Conservation (phyloP, 92 coral and sea anemone species). For the Porites rus region DNA sequence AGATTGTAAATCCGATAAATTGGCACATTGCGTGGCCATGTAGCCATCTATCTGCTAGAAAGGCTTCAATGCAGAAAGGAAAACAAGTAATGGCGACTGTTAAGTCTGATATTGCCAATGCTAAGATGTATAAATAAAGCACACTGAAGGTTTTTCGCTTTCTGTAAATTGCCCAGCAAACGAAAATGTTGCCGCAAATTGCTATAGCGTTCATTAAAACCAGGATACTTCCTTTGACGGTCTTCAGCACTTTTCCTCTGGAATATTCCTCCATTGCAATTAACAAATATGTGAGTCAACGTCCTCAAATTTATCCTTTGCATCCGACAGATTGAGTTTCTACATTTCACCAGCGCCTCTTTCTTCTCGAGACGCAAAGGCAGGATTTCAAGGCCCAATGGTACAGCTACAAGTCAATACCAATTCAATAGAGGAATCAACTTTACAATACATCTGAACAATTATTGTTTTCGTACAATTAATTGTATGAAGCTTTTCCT, state of each 20-base stretch:
- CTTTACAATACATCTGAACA: background rate
- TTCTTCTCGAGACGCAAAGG: too few relatives aligned
- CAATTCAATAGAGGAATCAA: background rate
- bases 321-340: background rate
- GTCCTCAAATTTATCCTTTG: background rate
- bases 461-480: too few relatives aligned
- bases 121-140: constrained; percentile 32
- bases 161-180: constrained; percentile 36
- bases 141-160: constrained; percentile 18
- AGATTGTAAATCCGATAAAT: constrained; percentile 32
- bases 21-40: constrained; percentile 28
- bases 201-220: constrained; percentile 19
- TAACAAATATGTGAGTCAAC: background rate
- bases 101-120: constrained; percentile 29
- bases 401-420: too few relatives aligned
- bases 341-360: too few relatives aligned
- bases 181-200: constrained; percentile 39
- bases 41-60: constrained; percentile 17
- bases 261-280: constrained; percentile 17
- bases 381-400: too few relatives aligned
- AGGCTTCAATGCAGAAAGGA: constrained; percentile 29
- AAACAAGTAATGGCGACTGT: constrained; percentile 26
- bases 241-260: constrained; percentile 1
- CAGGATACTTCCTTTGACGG: constrained; percentile 1
- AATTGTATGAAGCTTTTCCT: background rate